These are phyloP conservation scores for Fregata magnificens DNA, from an alignment of 2,113 vertebrate species.

Conservation along the genomic window DNA sequence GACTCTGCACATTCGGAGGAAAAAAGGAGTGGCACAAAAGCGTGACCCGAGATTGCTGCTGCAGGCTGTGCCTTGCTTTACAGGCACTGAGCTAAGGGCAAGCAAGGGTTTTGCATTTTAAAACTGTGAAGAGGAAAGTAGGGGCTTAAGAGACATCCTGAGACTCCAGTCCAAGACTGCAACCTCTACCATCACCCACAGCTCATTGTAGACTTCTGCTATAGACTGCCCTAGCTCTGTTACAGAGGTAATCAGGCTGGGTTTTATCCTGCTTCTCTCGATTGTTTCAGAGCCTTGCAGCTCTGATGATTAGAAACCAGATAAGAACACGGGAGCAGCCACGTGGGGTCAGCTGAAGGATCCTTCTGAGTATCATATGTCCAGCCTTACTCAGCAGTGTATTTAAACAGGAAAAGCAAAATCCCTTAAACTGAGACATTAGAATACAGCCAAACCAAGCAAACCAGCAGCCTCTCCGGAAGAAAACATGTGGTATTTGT, in stretches of 20 bases:
- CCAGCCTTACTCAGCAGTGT: fast-evolving
- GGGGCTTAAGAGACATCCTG: not conserved
- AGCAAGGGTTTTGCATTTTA: fast-evolving
- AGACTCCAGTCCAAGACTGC: not conserved
- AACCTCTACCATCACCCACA: not conserved
- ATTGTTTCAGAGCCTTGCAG: not conserved
- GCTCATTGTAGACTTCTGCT: not conserved
- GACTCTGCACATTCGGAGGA: fast-evolving
- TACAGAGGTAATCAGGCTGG: not conserved
- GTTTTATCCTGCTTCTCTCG: not conserved
- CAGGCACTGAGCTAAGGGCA: not conserved
- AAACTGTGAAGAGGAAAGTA: not conserved
- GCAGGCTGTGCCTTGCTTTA: not conserved
- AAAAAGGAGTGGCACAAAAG: not conserved
- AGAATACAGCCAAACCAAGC: not conserved
- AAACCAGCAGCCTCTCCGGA: not conserved
- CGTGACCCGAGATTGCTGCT: fast-evolving
- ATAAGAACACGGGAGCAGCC: not conserved
- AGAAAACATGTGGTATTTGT: not conserved
- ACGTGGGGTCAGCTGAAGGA: not conserved
- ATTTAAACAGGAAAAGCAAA: not conserved
- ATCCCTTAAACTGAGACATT: not conserved
- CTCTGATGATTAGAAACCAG: not conserved
- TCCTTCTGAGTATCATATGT: not conserved
- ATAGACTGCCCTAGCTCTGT: not conserved